Evolutionary conservation across 2,797 vertebrate species (phyloP).

Genomic region (Poeciliopsis gracilis): DNA sequence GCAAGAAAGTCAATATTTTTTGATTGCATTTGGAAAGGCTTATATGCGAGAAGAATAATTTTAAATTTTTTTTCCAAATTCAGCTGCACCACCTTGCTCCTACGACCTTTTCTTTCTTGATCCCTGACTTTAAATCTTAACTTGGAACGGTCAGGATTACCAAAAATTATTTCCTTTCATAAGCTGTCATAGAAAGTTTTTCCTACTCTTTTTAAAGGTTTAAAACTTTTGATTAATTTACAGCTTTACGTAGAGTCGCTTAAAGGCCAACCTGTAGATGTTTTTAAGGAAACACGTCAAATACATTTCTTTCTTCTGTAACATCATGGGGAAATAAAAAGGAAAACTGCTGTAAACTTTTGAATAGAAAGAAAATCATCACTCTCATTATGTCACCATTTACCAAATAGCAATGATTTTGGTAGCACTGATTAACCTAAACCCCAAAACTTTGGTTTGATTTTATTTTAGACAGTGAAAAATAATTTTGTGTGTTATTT

Average conservation of each 20-base stretch:
- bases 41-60: not conserved
- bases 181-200: not conserved
- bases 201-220: not conserved
- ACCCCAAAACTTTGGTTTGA: not conserved
- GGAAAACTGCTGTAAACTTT: not conserved
- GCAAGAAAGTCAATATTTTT: not conserved
- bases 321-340: not conserved
- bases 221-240: not conserved
- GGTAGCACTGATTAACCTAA: not conserved
- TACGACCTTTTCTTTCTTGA: not conserved
- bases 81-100: not conserved
- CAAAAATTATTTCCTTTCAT: not conserved
- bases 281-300: not conserved
- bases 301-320: not conserved
- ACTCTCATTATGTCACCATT: not conserved
- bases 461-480: not conserved
- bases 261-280: not conserved
- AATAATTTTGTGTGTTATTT: not conserved
- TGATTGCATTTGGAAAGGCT: not conserved
- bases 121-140: not conserved
- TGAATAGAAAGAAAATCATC: not conserved
- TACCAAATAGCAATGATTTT: not conserved
- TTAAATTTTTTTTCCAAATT: not conserved
- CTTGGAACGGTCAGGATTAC: not conserved
- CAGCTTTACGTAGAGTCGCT: not conserved